A percentile compares a stretch with the other conserved stretches of the same genome.
Conservation (phyloP, 1,140 invertebrate genomes). For the Maconellicoccus hirsutus region DNA sequence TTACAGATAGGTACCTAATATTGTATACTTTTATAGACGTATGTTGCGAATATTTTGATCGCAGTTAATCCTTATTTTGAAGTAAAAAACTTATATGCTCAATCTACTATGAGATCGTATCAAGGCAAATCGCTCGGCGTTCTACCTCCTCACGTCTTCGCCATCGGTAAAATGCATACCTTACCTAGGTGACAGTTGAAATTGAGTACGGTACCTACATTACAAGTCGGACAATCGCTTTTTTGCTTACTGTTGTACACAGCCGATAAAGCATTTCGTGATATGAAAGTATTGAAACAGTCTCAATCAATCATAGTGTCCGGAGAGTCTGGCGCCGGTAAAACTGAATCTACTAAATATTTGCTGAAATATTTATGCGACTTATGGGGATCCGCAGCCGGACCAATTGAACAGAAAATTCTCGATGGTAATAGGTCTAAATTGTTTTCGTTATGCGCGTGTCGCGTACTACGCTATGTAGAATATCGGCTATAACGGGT, state of each 20-base stretch:
- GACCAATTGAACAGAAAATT: slow-evolving; percentile 90
- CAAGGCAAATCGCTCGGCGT: slow-evolving; percentile 88
- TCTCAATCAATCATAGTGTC: slow-evolving; percentile 96
- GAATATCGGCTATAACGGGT: no score
- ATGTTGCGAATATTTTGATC: slow-evolving; percentile 95
- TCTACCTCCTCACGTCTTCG: slow-evolving; percentile 92
- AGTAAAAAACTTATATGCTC: slow-evolving; percentile 75
- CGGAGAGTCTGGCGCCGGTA: slow-evolving; percentile 90
- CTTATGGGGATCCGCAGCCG: slow-evolving; percentile 64
- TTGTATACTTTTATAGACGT: slow-evolving; percentile 56
- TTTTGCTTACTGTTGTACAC: slow-evolving; percentile 27
- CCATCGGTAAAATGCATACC: slow-evolving; percentile 57
- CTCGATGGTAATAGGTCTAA: slow-evolving; percentile 52
- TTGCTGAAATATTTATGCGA: slow-evolving; percentile 90
- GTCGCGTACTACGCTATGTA: slow-evolving; percentile 22
- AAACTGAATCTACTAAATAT: slow-evolving; percentile 98
- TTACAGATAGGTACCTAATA: no score
- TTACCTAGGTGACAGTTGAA: neutral
- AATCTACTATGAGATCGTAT: slow-evolving; percentile 78
- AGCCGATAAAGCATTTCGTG: slow-evolving; percentile 40
- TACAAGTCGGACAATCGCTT: neutral
- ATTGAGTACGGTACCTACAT: neutral
- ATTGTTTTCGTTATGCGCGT: neutral
- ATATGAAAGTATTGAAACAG: slow-evolving; percentile 57
- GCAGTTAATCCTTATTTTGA: slow-evolving; percentile 97